Evolutionary conservation across 2,797 vertebrate genomes (phyloP), one percentile per base, ranked within the genome.

Genomic region (Channa striata): DNA sequence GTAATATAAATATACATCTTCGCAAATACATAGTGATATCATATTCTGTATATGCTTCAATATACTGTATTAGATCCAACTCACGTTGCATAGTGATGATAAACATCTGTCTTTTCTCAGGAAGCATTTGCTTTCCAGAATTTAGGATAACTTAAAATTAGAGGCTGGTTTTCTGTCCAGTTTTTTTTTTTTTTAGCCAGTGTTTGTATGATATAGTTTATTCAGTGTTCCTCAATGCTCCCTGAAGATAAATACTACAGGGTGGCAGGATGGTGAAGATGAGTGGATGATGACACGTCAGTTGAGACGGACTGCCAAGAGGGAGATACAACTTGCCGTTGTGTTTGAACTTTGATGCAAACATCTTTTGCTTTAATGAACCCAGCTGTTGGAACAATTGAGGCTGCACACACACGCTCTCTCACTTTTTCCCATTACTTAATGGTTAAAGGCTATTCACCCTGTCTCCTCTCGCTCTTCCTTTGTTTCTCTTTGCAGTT

Each of bases 161-260:
- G 9, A 62, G 51, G 40, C 17, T 30, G 36, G 8, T 37, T 9
- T 9, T 37, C 8, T 37, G 36, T 37, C 2, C 11, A 11, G 36
- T 4, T 17, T 19, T 3, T n/a, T 87, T 76, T 50, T 67, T 62
- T 73, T 59, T 21, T 30, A 7, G 68, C 21, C 49, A 30, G 8
- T 77, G 70, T 66, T 85, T 88, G 59, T 20, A 4, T 34, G 36
- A 42, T 67, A 14, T 61, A 80, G 82, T 90, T 89, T 84, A 89
- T 68, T 72, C 63, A 13, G 52, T 69, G 33, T 67, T 62, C 53
- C 42, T 50, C n/a, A 42, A 48, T 52, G 50, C 37, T 74, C 46
- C 52, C 14, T 8, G 7, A 69, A 80, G 68, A 79, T 74, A 82
- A 86, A 87, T 80, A 46, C 44, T 46, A n/a, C n/a, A 59, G 42